Percentiles rank a stretch among this genome's conserved stretches.
These are phyloP conservation scores for Bothrops alternatus DNA, from an alignment of 2,797 vertebrate species.

Conservation along the genomic window DNA sequence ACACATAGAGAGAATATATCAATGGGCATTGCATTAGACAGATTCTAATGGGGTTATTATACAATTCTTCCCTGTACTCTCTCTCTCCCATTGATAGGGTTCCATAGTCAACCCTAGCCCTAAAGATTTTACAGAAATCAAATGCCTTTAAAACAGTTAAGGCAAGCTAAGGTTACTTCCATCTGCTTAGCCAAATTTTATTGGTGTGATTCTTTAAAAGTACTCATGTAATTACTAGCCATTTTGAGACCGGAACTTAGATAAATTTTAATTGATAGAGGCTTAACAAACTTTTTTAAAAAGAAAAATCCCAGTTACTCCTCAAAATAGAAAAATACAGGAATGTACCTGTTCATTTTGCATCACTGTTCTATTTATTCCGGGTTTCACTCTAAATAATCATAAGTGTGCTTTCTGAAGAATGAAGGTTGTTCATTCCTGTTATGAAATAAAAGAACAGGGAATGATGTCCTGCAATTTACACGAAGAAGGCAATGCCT, in stretches of 20 bases:
- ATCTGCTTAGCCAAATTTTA: background rate
- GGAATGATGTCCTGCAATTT: background rate
- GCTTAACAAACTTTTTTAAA: background rate
- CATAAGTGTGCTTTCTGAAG: background rate
- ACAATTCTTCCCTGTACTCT: no score
- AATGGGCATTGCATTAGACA: no score
- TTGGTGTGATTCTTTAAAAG: background rate
- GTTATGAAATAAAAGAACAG: background rate
- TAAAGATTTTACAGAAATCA: background rate
- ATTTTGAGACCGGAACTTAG: background rate
- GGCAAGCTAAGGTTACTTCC: background rate
- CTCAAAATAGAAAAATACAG: background rate
- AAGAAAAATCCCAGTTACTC: background rate
- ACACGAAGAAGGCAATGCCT: conserved; percentile 17
- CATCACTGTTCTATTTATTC: background rate
- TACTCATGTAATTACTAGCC: background rate
- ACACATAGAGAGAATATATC: no score
- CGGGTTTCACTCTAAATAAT: background rate
- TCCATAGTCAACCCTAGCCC: background rate
- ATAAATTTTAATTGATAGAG: background rate
- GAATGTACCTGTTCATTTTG: background rate
- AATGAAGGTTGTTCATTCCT: background rate
- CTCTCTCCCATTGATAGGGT: background rate
- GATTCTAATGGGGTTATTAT: no score
- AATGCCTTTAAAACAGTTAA: background rate